Conservation (phyloP, 2,113 vertebrate genomes). For the Gymnocephalus cernua region DNA sequence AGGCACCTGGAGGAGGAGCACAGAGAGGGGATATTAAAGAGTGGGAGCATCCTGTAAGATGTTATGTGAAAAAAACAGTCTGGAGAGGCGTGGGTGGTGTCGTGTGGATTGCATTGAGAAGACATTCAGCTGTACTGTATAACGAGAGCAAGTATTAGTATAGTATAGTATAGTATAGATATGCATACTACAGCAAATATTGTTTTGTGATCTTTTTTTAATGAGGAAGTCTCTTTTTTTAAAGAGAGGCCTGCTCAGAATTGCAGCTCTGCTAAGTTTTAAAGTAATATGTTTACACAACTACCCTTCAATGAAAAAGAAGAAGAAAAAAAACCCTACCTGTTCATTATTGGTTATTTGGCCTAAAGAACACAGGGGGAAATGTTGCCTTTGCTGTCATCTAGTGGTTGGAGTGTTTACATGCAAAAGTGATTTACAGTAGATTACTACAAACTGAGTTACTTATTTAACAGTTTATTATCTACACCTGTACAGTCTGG, state of each 20-base stretch:
- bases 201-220: not conserved
- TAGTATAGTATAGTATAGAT: not conserved
- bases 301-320: not conserved
- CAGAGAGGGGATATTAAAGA: not conserved
- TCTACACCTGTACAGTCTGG: not conserved
- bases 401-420: slow-evolving; percentile 8
- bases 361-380: not conserved
- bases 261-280: not conserved
- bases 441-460: not conserved
- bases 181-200: not conserved
- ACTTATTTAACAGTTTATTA: not conserved
- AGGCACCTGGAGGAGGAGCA: slow-evolving; percentile 88
- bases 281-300: not conserved
- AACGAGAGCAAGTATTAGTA: too few species aligned
- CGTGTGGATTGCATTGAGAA: not conserved
- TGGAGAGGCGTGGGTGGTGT: slow-evolving; percentile 19
- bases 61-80: not conserved
- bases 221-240: not conserved
- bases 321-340: not conserved
- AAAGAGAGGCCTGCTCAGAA: not conserved
- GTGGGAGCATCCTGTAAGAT: not conserved
- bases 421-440: slow-evolving; percentile 5
- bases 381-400: slow-evolving; percentile 7
- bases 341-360: not conserved
- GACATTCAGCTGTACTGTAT: not conserved